Evolutionary conservation across 2,888 invertebrate species (phyloP), one percentile per base, ranked within the genome.

Genomic region (Lasioglossum malachurum): DNA sequence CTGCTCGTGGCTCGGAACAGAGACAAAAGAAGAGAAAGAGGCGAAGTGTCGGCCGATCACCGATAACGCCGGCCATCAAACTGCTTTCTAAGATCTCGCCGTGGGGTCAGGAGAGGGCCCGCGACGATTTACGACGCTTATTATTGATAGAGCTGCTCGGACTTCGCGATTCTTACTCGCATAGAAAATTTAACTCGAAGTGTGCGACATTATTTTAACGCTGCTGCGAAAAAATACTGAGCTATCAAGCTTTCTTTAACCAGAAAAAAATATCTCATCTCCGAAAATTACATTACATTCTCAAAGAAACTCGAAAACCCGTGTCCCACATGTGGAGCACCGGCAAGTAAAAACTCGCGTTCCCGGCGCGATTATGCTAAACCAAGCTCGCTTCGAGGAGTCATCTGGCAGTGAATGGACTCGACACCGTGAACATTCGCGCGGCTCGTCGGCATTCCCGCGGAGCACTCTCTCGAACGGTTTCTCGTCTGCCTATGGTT

Each of bases 41-140:
- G 46, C 80, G 27, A 82, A 84, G 90, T 83, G 86, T 89, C 89
- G 82, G 74, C 41, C 86, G 90, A 90, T 90, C 89, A 71, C 76
- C 83, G 90, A 90, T 90, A 90, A 90, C 88, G 69, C 75, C 90
- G 83, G 67, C 77, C 82, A 83, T 90, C 89, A 85, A 86, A 86
- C 80, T 76, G 82, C 85, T 86, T 86, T 90, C 90, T 82, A 85
- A 83, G 83, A 84, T 90, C 86, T 75, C 60, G 75, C 83, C 71
- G 60, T 38, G 74, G 67, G 90, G 87, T 90, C 90, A 88, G 72
- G 85, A 82, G 82, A 19, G 72, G 77, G 71, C 53, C 80, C 79
- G 35, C 81, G 78, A 88, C 82, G 84, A 84, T 90, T 89, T 88
- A 90, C 86, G 81, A 77, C 80, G 73, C 57, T 85, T 79, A 84